Conservation (phyloP, 2,797 vertebrate genomes). For the Miichthys miiuy region DNA sequence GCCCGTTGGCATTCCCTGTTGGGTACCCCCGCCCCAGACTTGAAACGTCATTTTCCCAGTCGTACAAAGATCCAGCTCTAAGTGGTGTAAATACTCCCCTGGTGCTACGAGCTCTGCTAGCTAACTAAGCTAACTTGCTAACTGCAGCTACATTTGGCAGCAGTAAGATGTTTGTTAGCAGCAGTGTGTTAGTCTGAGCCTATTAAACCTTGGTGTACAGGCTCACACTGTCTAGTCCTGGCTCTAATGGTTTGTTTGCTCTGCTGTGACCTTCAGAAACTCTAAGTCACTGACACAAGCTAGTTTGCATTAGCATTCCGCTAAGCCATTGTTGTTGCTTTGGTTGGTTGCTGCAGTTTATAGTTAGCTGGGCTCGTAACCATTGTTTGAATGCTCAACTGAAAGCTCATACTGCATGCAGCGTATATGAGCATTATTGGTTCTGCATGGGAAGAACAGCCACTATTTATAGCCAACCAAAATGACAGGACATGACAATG, state of each 20-base stretch:
- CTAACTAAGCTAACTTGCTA: no score
- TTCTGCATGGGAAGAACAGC: conserved; percentile 41
- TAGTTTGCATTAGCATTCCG: no score
- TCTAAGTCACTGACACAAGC: neutral
- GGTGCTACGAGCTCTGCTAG: no score
- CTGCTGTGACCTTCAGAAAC: conserved; percentile 4
- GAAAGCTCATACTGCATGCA: neutral
- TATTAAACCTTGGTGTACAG: neutral
- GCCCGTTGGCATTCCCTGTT: no score
- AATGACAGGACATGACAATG: conserved; percentile 58
- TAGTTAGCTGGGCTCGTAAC: neutral
- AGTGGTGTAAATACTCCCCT: no score
- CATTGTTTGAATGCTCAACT: conserved; percentile 7
- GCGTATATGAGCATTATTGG: conserved; percentile 16
- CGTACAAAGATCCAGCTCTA: no score
- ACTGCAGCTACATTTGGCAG: neutral
- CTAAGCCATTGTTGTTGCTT: neutral
- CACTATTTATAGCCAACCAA: conserved; percentile 58
- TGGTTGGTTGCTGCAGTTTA: neutral
- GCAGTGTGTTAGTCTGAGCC: neutral
- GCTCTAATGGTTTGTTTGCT: conserved; percentile 1
- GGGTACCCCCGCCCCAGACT: no score
- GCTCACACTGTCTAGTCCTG: neutral
- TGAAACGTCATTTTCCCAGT: no score
- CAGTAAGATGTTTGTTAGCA: neutral